Percentiles rank a stretch among this genome's conserved stretches.
These are phyloP conservation scores for Planococcus citri DNA, from an alignment of 1,140 invertebrate species.

Conservation along the genomic window DNA sequence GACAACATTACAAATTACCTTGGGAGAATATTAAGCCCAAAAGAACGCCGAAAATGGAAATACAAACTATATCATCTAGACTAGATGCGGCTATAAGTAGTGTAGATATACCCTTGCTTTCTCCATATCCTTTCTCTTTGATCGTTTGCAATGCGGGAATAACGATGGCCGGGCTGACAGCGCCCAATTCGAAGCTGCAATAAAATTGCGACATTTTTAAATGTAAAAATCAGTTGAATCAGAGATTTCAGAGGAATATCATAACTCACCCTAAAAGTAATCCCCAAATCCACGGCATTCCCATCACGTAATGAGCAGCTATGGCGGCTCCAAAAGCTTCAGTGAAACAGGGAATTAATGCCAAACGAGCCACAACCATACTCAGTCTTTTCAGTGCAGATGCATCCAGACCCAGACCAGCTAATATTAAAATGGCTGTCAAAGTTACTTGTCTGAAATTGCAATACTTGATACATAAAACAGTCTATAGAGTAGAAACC, in stretches of 20 bases:
- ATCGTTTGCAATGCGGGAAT: constrained; percentile 55
- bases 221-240: no score
- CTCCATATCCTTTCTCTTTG: constrained; percentile 49
- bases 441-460: constrained; percentile 46
- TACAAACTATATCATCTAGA: constrained; percentile 64
- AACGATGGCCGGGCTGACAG: constrained; percentile 66
- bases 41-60: constrained; percentile 55
- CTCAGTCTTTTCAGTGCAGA: constrained; percentile 44
- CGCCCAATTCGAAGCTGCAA: constrained; percentile 43
- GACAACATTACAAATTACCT: constrained; percentile 37
- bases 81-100: constrained; percentile 62
- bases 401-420: constrained; percentile 58
- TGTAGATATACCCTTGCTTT: constrained; percentile 60
- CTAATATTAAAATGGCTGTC: constrained; percentile 58
- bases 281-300: constrained; percentile 56
- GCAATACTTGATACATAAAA: no score
- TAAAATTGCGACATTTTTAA: neutral
- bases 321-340: constrained; percentile 48
- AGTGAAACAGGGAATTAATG: constrained; percentile 49
- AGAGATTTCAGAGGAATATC: no score
- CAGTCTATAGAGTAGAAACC: no score
- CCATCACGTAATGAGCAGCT: constrained; percentile 43
- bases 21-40: constrained; percentile 44
- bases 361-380: constrained; percentile 44
- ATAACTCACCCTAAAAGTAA: constrained; percentile 45